A percentile compares a stretch with the other conserved stretches of the same genome.
phyloP scores from a whole-genome alignment of 64 coral and sea anemone species.

The Porites australiensis region DNA sequence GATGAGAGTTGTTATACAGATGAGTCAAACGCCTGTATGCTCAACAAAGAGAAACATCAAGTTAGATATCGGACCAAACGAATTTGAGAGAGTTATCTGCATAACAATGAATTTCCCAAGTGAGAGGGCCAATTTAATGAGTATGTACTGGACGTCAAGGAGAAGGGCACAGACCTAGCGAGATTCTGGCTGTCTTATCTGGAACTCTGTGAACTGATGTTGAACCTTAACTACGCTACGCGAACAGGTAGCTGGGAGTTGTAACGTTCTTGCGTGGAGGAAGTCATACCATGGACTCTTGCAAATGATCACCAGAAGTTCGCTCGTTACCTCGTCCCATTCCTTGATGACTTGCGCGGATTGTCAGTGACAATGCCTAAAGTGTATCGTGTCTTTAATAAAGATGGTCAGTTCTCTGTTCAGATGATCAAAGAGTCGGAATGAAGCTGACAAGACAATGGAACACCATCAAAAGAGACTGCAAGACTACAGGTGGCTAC shows the following conservation, averaged over 20 bases:
- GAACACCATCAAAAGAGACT: constrained; percentile 78
- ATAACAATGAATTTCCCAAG: not conserved
- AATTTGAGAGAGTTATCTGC: not conserved
- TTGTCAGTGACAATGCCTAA: constrained; percentile 40
- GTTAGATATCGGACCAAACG: constrained; percentile 22
- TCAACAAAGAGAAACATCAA: not conserved
- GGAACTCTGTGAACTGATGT: constrained; percentile 32
- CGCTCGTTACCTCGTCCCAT: constrained; percentile 33
- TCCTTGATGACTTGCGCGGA: constrained; percentile 21
- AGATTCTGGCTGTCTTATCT: constrained; percentile 54
- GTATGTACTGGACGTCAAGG: not conserved
- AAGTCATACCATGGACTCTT: constrained; percentile 56
- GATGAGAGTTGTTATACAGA: constrained; percentile 48
- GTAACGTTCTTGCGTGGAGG: constrained; percentile 41
- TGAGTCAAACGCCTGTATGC: not conserved
- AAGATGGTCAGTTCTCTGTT: constrained; percentile 46
- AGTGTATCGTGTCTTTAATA: constrained; percentile 55
- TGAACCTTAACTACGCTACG: constrained; percentile 49
- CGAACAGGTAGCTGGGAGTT: constrained; percentile 56
- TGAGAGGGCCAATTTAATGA: not conserved
- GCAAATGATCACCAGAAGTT: not conserved
- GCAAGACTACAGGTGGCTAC: constrained; percentile 60
- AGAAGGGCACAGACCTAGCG: constrained; percentile 42
- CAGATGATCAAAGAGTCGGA: constrained; percentile 69
- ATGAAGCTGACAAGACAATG: constrained; percentile 80